A percentile compares a stretch with the other conserved stretches of the same genome.
Evolutionary conservation across 1,140 invertebrate genomes (phyloP).

Genomic region (Scaptomyza graminum): DNA sequence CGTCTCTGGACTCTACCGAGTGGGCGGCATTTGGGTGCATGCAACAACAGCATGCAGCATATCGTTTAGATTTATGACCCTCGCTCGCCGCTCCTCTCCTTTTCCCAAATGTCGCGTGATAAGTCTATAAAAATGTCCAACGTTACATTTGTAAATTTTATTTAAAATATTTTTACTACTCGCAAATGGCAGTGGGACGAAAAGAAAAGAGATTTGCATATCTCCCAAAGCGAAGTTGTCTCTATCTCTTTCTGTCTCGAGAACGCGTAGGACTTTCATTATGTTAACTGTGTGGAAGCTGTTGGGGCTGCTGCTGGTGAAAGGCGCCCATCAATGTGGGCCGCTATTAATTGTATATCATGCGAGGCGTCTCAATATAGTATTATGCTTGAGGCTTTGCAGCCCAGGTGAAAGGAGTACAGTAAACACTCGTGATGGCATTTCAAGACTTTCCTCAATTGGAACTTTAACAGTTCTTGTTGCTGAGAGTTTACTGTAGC

Average conservation of each 20-base stretch:
- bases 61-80: slow-evolving; percentile 76
- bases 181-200: slow-evolving; percentile 74
- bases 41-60: slow-evolving; percentile 39
- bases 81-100: slow-evolving; percentile 33
- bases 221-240: slow-evolving; percentile 33
- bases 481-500: too few relatives aligned
- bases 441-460: too few relatives aligned
- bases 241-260: neutral
- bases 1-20: slow-evolving; percentile 19
- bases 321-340: slow-evolving; percentile 24
- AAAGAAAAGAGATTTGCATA: slow-evolving; percentile 57
- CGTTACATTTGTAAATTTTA: slow-evolving; percentile 6
- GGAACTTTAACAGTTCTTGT: too few relatives aligned
- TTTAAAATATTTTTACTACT: slow-evolving; percentile 76
- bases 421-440: neutral
- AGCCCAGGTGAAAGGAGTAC: slow-evolving; percentile 19
- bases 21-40: slow-evolving; percentile 50
- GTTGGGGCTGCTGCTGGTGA: slow-evolving; percentile 32
- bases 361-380: slow-evolving; percentile 8
- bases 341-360: slow-evolving; percentile 24
- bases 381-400: slow-evolving; percentile 1
- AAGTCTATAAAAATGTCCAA: slow-evolving; percentile 76
- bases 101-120: slow-evolving; percentile 73
- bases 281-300: slow-evolving; percentile 12
- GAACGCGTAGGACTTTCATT: slow-evolving; percentile 35